phyloP scores from a whole-genome alignment of 2,888 invertebrate genomes.

The Onchidella celtica region DNA sequence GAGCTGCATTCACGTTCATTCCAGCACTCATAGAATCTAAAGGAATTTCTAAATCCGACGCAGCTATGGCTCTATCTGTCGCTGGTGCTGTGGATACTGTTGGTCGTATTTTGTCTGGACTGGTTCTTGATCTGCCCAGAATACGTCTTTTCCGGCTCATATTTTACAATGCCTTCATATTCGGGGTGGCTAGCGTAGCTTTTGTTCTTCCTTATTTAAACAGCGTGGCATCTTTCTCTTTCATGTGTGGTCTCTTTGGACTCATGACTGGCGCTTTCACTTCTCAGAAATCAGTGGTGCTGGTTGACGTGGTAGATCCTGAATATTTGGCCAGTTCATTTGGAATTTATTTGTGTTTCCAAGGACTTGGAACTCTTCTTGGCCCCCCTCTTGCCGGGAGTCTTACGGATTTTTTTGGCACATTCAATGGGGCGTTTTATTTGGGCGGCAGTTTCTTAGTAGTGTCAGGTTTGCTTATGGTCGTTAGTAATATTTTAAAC shows the following conservation, averaged over 20 bases:
- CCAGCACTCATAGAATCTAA: slow-evolving; percentile 64
- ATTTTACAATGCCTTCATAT: slow-evolving; percentile 63
- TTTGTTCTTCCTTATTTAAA: slow-evolving; percentile 59
- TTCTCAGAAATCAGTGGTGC: slow-evolving; percentile 71
- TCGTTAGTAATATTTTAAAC: slow-evolving; percentile 53
- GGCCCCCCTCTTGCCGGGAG: slow-evolving; percentile 70
- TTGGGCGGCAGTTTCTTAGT: slow-evolving; percentile 51
- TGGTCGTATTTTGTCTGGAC: slow-evolving; percentile 60
- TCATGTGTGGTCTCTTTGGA: slow-evolving; percentile 62
- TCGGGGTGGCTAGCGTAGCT: slow-evolving; percentile 58
- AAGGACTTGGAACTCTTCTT: slow-evolving; percentile 66
- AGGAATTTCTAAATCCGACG: slow-evolving; percentile 59
- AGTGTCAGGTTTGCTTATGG: slow-evolving; percentile 46
- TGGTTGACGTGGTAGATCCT: slow-evolving; percentile 70
- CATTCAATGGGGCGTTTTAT: slow-evolving; percentile 54
- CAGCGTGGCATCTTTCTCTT: slow-evolving; percentile 56
- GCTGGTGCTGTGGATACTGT: slow-evolving; percentile 64
- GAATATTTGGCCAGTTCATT: slow-evolving; percentile 67
- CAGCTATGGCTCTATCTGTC: slow-evolving; percentile 65
- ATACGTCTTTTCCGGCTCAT: slow-evolving; percentile 61
- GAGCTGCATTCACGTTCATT: slow-evolving; percentile 63
- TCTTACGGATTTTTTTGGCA: slow-evolving; percentile 52
- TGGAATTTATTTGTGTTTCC: slow-evolving; percentile 67
- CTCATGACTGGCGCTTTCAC: slow-evolving; percentile 66
- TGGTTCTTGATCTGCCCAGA: slow-evolving; percentile 61